These are phyloP conservation scores for Rhyacophila evoluta DNA, from an alignment of 2,888 invertebrate genomes.

Conservation along the genomic window DNA sequence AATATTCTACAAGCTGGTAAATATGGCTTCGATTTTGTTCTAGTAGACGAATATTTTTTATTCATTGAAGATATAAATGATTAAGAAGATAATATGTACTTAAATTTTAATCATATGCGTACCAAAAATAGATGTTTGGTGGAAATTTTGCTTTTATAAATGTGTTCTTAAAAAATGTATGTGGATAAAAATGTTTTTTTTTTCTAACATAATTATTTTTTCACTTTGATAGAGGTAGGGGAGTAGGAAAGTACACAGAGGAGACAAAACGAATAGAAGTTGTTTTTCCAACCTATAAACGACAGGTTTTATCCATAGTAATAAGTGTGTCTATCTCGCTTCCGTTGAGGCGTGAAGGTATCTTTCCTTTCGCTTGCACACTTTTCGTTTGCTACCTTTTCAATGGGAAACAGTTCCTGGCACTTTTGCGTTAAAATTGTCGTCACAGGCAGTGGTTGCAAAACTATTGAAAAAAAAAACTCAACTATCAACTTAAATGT, in stretches of 20 bases:
- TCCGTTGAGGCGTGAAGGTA: neutral
- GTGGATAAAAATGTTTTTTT: neutral
- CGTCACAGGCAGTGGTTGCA: neutral
- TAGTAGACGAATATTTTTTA: too few species aligned
- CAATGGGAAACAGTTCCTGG: neutral
- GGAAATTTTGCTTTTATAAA: too few species aligned
- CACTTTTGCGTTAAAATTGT: conserved; percentile 21
- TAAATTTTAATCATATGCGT: too few species aligned
- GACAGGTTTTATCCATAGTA: conserved; percentile 26
- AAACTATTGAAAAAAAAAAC: neutral
- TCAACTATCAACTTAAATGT: too few species aligned
- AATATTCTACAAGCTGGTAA: too few species aligned
- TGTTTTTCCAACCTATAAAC: conserved; percentile 28
- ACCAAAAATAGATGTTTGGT: too few species aligned
- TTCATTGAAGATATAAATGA: too few species aligned
- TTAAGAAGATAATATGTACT: too few species aligned
- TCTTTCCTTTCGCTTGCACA: conserved; percentile 7
- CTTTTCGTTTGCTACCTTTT: conserved; percentile 29
- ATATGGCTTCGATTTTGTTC: too few species aligned
- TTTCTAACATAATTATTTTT: neutral
- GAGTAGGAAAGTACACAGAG: neutral
- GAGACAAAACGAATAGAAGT: conserved; percentile 10
- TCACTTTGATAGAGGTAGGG: neutral
- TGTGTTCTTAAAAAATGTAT: neutral
- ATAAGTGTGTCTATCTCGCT: conserved; percentile 20